Evolutionary conservation across 2,888 invertebrate genomes (phyloP).

Genomic region (Apodemia zela): DNA sequence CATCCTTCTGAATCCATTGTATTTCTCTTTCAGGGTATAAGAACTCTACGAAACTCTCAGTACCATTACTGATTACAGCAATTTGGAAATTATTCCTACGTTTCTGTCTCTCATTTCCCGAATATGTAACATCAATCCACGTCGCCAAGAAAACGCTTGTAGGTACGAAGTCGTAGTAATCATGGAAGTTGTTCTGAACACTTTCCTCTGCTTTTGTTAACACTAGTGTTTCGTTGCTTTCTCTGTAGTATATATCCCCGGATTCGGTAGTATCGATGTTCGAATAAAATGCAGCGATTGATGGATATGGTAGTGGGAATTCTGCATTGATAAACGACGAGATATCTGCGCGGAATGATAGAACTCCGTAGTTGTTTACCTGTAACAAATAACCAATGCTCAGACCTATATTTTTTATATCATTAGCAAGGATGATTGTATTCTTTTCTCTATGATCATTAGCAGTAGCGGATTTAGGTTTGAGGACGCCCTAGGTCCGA

Average conservation of each 20-base stretch:
- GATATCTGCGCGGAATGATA: conserved; percentile 94
- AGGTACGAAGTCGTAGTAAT: conserved; percentile 86
- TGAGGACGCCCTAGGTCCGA: no score
- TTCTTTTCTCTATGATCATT: no score
- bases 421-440: no score
- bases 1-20: conserved; percentile 94
- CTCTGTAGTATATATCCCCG: conserved; percentile 87
- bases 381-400: conserved; percentile 50
- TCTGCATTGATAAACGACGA: conserved; percentile 92
- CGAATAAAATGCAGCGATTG: conserved; percentile 94
- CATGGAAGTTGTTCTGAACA: conserved; percentile 87
- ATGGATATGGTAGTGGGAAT: conserved; percentile 93
- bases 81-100: conserved; percentile 93
- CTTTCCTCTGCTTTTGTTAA: conserved; percentile 84
- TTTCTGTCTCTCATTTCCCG: conserved; percentile 83
- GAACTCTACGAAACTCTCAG: conserved; percentile 91
- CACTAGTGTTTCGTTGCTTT: conserved; percentile 82
- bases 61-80: conserved; percentile 84
- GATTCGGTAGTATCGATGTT: conserved; percentile 91
- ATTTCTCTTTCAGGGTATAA: conserved; percentile 93
- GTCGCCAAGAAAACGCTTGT: conserved; percentile 91
- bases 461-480: no score
- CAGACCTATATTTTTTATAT: no score
- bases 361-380: conserved; percentile 94
- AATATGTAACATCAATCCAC: conserved; percentile 94